phyloP scores from a whole-genome alignment of 37 sponge, comb jelly and placozoan genomes.

The Halichondria panicea region DNA sequence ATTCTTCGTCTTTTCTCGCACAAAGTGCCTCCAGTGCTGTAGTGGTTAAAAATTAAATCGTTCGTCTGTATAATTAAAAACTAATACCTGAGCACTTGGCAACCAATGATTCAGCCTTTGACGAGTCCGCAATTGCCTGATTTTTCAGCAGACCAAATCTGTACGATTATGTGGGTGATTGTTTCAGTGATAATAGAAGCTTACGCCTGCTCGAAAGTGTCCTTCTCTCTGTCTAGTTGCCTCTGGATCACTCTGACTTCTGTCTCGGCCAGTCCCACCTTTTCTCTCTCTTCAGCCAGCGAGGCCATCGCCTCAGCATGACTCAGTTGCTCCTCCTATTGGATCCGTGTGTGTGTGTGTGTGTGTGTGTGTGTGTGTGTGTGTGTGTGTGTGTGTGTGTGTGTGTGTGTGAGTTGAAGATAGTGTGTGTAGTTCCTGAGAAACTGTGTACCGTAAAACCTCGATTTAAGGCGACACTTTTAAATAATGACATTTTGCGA shows the following conservation, averaged over 20 bases:
- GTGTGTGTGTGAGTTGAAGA: too few relatives aligned
- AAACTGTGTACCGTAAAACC: too few relatives aligned
- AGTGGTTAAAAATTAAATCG: neutral
- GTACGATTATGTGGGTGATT: neutral
- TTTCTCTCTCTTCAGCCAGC: conserved; percentile 39
- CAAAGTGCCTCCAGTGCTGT: conserved; percentile 67
- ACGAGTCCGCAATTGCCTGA: conserved; percentile 52
- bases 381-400: too few relatives aligned
- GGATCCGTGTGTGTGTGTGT: too few relatives aligned
- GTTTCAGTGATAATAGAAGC: neutral
- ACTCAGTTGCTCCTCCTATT: conserved; percentile 43
- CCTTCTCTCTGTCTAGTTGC: conserved; percentile 74
- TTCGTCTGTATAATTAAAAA: neutral
- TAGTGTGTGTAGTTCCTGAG: too few relatives aligned
- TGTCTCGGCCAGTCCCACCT: conserved; percentile 33
- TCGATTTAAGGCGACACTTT: too few relatives aligned
- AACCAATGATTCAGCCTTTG: conserved; percentile 53
- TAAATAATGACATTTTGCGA: too few relatives aligned
- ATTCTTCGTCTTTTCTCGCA: conserved; percentile 51
- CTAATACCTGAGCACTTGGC: conserved; percentile 66
- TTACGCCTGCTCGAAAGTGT: conserved; percentile 83
- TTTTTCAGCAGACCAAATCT: conserved; percentile 75
- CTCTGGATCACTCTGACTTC: conserved; percentile 42
- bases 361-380: too few relatives aligned
- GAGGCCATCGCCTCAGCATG: conserved; percentile 41